Conservation (phyloP, 2,797 vertebrate species). For the Sebastes steindachneri region DNA sequence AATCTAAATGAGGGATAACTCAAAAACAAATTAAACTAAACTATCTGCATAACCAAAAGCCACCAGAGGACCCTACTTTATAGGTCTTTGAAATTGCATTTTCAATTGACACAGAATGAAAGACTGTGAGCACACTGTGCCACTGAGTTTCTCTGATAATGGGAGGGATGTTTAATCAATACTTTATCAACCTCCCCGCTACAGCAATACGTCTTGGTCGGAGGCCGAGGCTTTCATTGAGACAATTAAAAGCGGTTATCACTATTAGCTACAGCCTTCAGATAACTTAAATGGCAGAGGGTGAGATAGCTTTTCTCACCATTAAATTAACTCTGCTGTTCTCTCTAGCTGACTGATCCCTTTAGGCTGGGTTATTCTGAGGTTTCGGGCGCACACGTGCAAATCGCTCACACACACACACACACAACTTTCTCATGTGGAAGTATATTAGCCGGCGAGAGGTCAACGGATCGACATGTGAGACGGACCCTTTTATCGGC, state of each 20-base stretch:
- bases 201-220: slow-evolving; percentile 4
- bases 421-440: slow-evolving; percentile 29
- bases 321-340: slow-evolving; percentile 42
- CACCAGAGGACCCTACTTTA: not conserved
- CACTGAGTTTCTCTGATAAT: slow-evolving; percentile 30
- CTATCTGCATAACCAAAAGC: not conserved
- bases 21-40: slow-evolving; percentile 6
- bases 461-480: slow-evolving; percentile 57
- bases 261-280: slow-evolving; percentile 35
- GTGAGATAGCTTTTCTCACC: slow-evolving; percentile 53
- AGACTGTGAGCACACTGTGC: not conserved
- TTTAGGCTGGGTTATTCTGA: slow-evolving; percentile 44
- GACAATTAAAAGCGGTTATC: slow-evolving; percentile 53
- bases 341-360: slow-evolving; percentile 35
- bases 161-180: slow-evolving; percentile 62
- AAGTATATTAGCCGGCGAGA: slow-evolving; percentile 57
- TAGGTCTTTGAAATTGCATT: slow-evolving; percentile 22
- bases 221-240: slow-evolving; percentile 18
- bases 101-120: slow-evolving; percentile 21
- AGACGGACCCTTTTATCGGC: slow-evolving; percentile 68
- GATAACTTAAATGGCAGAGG: slow-evolving; percentile 39
- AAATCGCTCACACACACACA: not conserved
- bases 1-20: not conserved
- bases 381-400: slow-evolving; percentile 1
- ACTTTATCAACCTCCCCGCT: slow-evolving; percentile 53